phyloP scores from a whole-genome alignment of 2,888 invertebrate genomes.

The Gasteruption jaculator region DNA sequence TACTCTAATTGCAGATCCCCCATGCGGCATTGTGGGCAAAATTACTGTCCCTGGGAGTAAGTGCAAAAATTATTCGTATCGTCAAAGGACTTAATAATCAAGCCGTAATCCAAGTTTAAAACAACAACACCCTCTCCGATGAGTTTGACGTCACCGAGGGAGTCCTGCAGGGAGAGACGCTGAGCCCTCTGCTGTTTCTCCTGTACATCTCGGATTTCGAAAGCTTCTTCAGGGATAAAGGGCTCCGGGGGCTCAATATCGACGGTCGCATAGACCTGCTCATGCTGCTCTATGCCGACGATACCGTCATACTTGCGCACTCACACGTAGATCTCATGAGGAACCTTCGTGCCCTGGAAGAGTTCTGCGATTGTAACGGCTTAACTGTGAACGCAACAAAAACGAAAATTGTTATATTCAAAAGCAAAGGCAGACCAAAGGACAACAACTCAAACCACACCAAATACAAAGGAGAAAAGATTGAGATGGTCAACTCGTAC shows the following conservation, averaged over 20 bases:
- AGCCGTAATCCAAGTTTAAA: conserved; percentile 8
- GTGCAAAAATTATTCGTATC: conserved; percentile 21
- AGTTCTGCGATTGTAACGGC: conserved; percentile 20
- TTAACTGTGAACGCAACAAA: conserved; percentile 22
- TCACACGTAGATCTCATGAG: conserved; percentile 14
- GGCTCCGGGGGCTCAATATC: conserved; percentile 17
- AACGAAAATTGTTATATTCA: conserved; percentile 26
- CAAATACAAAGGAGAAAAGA: conserved; percentile 7
- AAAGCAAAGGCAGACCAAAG: conserved; percentile 15
- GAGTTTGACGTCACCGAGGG: conserved; percentile 14
- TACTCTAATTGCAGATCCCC: conserved; percentile 14
- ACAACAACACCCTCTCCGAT: not conserved
- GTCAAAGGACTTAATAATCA: conserved; percentile 10
- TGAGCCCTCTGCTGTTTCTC: conserved; percentile 12
- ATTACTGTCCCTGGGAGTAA: conserved; percentile 17
- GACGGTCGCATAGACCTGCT: conserved; percentile 13
- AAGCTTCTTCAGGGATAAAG: conserved; percentile 10
- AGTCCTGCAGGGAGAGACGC: conserved; percentile 21
- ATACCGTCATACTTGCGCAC: conserved; percentile 20
- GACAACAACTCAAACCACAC: conserved; percentile 1
- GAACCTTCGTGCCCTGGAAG: conserved; percentile 14
- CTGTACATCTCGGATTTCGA: conserved; percentile 19
- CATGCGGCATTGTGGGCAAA: conserved; percentile 21
- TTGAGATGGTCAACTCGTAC: conserved; percentile 19
- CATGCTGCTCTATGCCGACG: conserved; percentile 22